Evolutionary conservation across 2,888 invertebrate genomes (phyloP), one percentile per base, ranked within the genome.

Genomic region (Eulithis testata): DNA sequence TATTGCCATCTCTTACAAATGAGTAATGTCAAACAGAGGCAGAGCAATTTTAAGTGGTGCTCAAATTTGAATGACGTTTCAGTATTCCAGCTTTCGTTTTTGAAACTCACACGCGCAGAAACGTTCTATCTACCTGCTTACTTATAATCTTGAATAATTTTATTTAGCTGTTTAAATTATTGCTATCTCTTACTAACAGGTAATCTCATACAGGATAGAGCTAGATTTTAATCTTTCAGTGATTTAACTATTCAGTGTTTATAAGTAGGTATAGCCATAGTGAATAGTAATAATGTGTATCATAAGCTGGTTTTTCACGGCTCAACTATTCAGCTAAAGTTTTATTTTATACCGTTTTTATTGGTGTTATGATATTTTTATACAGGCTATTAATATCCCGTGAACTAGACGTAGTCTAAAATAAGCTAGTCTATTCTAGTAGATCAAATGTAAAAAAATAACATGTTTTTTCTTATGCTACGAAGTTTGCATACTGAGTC

Each of bases 241-340:
- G 2, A 21, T 21, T 21, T 21, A 21, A 21, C 21, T 21, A 21
- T 21, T 21, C 21, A 1, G 21, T 2, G 21, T 21, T 21, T 21
- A 21, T 21, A 21, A 21, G 21, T 21, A 21, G 2, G 21, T 21
- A 21, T 21, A 21, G 21, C 63, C 54, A 57, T 63, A 63, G 54
- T 63, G 65, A 69, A 70, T 64, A 66, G 64, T 50, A 36, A 63
- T n/a, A 53, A 65, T 31, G 6, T 6, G n/a, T 52, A 58, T 63
- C 70, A 59, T 72, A 71, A 74, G 71, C 72, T 72, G 40, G 63
- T 64, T 65, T 63, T 65, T 47, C 54, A 56, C 47, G 62, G 69
- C 66, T 66, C 69, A 62, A 69, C 65, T 63, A 53, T 51, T 49
- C 49, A 52, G 52, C 36, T 64, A 58, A 60, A 60, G 63, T 67